A percentile compares a stretch with the other conserved stretches of the same genome.
Evolutionary conservation across 2,797 vertebrate species (phyloP).

Genomic region (Champsocephalus gunnari): DNA sequence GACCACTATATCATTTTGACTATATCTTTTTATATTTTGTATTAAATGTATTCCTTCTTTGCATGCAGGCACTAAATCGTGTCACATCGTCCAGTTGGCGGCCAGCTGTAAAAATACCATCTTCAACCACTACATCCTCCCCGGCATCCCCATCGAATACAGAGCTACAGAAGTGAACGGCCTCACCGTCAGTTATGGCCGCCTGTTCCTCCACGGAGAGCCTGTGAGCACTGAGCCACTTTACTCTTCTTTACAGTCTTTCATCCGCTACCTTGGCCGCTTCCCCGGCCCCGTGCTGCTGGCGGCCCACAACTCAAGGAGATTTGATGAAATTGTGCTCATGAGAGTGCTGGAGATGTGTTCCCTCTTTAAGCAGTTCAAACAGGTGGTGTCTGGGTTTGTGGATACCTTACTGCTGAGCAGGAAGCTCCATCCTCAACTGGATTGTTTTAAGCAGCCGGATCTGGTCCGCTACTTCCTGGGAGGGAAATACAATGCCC

Average conservation of each 20-base stretch:
- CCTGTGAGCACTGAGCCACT: constrained; percentile 50
- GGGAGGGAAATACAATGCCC: constrained; percentile 58
- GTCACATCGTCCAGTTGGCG: no score
- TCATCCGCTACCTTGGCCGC: constrained; percentile 74
- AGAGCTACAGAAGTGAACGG: no score
- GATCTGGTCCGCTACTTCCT: constrained; percentile 66
- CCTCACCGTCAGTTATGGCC: fast-evolving
- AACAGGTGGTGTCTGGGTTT: constrained; percentile 48
- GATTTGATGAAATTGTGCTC: constrained; percentile 75
- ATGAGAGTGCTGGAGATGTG: constrained; percentile 46
- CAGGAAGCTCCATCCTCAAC: constrained; percentile 20
- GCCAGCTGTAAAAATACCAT: no score
- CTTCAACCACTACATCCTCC: no score
- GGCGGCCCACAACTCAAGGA: constrained; percentile 73
- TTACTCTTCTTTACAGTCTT: constrained; percentile 52
- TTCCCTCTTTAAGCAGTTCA: constrained; percentile 53
- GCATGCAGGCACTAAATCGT: no score
- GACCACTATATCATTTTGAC: no score
- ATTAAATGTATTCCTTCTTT: no score
- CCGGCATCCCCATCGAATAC: no score
- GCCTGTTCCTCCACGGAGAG: background rate
- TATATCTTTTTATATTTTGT: no score
- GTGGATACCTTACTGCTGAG: constrained; percentile 78
- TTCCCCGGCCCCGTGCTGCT: constrained; percentile 71
- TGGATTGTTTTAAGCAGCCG: constrained; percentile 48